Evolutionary conservation across 2,113 vertebrate genomes (phyloP).

Genomic region (Odontesthes bonariensis): DNA sequence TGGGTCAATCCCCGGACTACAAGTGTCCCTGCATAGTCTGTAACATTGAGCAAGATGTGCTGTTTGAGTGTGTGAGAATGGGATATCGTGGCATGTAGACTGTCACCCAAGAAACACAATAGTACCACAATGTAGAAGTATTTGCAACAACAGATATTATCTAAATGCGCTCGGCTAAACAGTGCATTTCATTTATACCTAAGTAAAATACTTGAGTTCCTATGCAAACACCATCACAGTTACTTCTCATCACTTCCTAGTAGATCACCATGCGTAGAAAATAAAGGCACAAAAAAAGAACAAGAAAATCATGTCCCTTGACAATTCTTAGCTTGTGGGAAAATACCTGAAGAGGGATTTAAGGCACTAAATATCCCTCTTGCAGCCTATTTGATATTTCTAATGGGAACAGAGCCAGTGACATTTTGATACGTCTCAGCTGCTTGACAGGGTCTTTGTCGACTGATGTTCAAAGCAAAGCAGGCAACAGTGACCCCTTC

Average conservation of each 20-base stretch:
- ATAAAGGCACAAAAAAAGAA: slow-evolving; percentile 15
- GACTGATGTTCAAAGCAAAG: background rate
- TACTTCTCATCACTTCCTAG: background rate
- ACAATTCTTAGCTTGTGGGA: slow-evolving; percentile 19
- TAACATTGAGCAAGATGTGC: too few species aligned
- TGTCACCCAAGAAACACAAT: background rate
- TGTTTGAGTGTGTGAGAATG: background rate
- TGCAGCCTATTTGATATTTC: slow-evolving; percentile 24
- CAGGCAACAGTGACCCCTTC: slow-evolving; percentile 65
- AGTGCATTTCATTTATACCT: background rate
- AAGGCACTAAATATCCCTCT: slow-evolving; percentile 18
- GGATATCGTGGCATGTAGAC: too few species aligned
- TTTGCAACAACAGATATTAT: background rate
- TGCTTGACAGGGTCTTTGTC: slow-evolving; percentile 18
- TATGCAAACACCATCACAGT: background rate
- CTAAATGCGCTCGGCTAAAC: background rate
- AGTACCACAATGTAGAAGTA: background rate
- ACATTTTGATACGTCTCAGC: slow-evolving; percentile 46
- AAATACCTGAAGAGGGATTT: slow-evolving; percentile 51
- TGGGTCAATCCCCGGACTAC: too few species aligned
- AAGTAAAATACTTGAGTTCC: background rate
- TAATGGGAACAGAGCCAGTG: slow-evolving; percentile 26
- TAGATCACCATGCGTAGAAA: background rate
- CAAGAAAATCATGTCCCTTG: slow-evolving; percentile 9
- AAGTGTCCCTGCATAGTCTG: too few species aligned